phyloP scores from a whole-genome alignment of 2,113 vertebrate genomes.

The Poecile atricapillus region DNA sequence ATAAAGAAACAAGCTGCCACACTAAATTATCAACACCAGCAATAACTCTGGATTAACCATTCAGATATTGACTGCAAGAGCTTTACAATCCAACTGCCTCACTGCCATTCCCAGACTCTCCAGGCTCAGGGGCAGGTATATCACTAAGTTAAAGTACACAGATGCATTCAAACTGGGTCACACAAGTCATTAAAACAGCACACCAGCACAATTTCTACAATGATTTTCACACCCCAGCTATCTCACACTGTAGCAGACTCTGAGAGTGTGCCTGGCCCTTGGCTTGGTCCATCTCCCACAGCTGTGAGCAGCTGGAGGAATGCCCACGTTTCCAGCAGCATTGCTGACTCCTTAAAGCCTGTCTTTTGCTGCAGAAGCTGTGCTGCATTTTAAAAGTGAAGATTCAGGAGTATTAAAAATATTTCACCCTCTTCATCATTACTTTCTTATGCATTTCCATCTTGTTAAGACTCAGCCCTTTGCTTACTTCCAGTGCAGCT shows the following conservation, averaged over 20 bases:
- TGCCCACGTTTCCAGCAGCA: not conserved
- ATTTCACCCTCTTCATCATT: slow-evolving; percentile 32
- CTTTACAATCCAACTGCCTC: not conserved
- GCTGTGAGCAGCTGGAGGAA: not conserved
- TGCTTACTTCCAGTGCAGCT: not conserved
- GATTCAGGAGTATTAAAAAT: slow-evolving; percentile 51
- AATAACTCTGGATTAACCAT: not conserved
- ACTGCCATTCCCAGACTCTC: not conserved
- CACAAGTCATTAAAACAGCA: not conserved
- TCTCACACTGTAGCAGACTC: not conserved
- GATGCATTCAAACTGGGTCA: not conserved
- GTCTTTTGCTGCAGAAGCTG: not conserved
- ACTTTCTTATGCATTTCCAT: not conserved
- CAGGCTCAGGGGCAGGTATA: not conserved
- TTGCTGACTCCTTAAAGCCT: slow-evolving; percentile 27
- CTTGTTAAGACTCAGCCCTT: not conserved
- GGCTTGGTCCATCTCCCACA: not conserved
- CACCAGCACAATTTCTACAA: not conserved
- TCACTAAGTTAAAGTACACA: not conserved
- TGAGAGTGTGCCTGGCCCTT: not conserved
- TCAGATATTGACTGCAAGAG: not conserved
- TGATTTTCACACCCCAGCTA: not conserved
- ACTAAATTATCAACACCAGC: not conserved
- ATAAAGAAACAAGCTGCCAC: not conserved
- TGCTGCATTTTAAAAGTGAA: not conserved